Conservation (phyloP, 1,140 invertebrate species). For the Pseudomyrmex pallidus region DNA sequence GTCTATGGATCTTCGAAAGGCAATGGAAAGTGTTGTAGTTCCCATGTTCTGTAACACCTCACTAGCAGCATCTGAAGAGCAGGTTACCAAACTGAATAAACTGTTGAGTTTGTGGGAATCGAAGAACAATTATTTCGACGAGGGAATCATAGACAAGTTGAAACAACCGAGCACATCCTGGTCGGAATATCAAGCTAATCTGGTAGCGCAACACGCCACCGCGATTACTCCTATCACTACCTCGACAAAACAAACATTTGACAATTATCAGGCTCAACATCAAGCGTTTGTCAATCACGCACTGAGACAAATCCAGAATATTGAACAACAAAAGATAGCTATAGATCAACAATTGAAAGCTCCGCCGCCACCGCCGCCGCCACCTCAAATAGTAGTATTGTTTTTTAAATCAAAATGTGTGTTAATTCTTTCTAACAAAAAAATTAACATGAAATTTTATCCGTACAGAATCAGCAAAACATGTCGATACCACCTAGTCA, state of each 20-base stretch:
- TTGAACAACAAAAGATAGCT: conserved; percentile 92
- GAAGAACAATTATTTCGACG: conserved; percentile 97
- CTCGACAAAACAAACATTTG: conserved; percentile 91
- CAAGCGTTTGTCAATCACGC: conserved; percentile 97
- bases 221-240: conserved; percentile 91
- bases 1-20: conserved; percentile 95
- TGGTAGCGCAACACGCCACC: conserved; percentile 91
- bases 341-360: conserved; percentile 89
- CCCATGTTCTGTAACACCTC: conserved; percentile 98
- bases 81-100: conserved; percentile 95
- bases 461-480: conserved; percentile 70
- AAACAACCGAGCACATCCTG: conserved; percentile 92
- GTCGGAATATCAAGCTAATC: conserved; percentile 93
- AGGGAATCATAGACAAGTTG: conserved; percentile 93
- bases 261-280: conserved; percentile 96
- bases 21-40: conserved; percentile 96
- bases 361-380: conserved; percentile 77
- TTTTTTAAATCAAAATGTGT: background rate
- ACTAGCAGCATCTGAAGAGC: conserved; percentile 93
- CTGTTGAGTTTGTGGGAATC: conserved; percentile 97
- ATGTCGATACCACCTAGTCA: conserved; percentile 72
- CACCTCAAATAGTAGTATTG: conserved; percentile 73
- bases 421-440: conserved; percentile 13
- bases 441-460: background rate
- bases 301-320: conserved; percentile 93